These are phyloP conservation scores for Cichlasoma orientale DNA, from an alignment of 2,797 vertebrate species.

Conservation along the genomic window DNA sequence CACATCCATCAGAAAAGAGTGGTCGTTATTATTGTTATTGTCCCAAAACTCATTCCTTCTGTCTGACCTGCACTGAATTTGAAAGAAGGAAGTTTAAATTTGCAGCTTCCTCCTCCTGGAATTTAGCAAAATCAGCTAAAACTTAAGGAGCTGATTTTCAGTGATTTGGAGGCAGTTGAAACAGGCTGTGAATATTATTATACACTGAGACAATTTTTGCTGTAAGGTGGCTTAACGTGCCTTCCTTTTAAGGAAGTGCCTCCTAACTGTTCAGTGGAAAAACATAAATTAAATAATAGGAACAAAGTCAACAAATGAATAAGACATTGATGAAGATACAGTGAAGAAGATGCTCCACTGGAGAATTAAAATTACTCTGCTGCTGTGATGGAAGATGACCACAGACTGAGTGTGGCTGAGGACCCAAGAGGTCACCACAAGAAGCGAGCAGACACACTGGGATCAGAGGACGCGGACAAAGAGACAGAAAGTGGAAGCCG, in stretches of 20 bases:
- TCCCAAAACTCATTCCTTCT: too few relatives aligned
- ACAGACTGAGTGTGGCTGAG: conserved; percentile 8
- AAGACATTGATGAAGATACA: not conserved
- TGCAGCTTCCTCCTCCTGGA: too few relatives aligned
- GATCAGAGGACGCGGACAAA: conserved; percentile 87
- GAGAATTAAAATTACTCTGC: not conserved
- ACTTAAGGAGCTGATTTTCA: too few relatives aligned
- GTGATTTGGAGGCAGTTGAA: too few relatives aligned
- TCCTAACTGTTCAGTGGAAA: not conserved
- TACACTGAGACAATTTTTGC: not conserved
- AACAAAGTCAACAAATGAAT: not conserved
- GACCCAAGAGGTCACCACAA: conserved; percentile 85
- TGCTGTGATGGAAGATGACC: conserved; percentile 15
- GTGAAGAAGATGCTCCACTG: not conserved
- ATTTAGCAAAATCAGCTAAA: too few relatives aligned
- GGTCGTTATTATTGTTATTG: too few relatives aligned
- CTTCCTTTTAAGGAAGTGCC: not conserved
- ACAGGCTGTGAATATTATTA: too few relatives aligned
- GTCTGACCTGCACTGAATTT: too few relatives aligned
- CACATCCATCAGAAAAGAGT: not conserved
- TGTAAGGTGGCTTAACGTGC: not conserved
- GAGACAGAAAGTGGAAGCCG: conserved; percentile 90
- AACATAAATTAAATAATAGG: not conserved
- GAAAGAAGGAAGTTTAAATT: too few relatives aligned
- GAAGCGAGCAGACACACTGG: conserved; percentile 85